Evolutionary conservation across 53 echinoderm and acorn worm genomes (phyloP), one percentile per base, ranked within the genome.

Genomic region (Echinarachnius parma): DNA sequence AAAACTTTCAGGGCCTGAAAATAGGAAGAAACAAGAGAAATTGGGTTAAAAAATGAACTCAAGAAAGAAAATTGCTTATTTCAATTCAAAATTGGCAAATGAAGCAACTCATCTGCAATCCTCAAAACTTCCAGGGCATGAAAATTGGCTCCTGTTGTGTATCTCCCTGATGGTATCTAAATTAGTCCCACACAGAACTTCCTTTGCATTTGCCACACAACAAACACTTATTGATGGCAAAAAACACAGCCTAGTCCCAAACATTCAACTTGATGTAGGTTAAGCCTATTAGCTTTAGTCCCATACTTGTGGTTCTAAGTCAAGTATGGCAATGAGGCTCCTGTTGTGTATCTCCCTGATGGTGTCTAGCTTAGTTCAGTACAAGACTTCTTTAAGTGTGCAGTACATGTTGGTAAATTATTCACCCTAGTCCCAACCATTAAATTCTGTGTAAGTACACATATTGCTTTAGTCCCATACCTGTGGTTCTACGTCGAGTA

Each of bases 401-500:
- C 98, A 91, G 21, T 98, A 92, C 59, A n/a, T n/a, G n/a, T n/a
- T n/a, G n/a, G n/a, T n/a, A n/a, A n/a, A n/a, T n/a, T n/a, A n/a
- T n/a, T n/a, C n/a, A n/a, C n/a, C n/a, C n/a, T n/a, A n/a, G n/a
- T n/a, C n/a, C n/a, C n/a, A n/a, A n/a, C n/a, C n/a, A n/a, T n/a
- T n/a, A n/a, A n/a, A n/a, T n/a, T n/a, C n/a, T n/a, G n/a, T n/a
- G n/a, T n/a, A n/a, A n/a, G n/a, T n/a, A n/a, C n/a, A n/a, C n/a
- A n/a, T n/a, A n/a, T n/a, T n/a, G n/a, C 1, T 19, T 20, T 21
- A 67, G 30, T 62, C 26, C 16, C 79, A 60, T 59, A 98, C 98
- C 98, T 98, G 98, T 56, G 98, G 98, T 68, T 98, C 98, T 5
- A 98, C 98, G 76, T 98, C 98, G 26, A 98, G 65, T 62, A 98